A percentile compares a stretch with the other conserved stretches of the same genome.
Evolutionary conservation across 2,888 invertebrate genomes (phyloP).

Genomic region (Monopis laevigella): DNA sequence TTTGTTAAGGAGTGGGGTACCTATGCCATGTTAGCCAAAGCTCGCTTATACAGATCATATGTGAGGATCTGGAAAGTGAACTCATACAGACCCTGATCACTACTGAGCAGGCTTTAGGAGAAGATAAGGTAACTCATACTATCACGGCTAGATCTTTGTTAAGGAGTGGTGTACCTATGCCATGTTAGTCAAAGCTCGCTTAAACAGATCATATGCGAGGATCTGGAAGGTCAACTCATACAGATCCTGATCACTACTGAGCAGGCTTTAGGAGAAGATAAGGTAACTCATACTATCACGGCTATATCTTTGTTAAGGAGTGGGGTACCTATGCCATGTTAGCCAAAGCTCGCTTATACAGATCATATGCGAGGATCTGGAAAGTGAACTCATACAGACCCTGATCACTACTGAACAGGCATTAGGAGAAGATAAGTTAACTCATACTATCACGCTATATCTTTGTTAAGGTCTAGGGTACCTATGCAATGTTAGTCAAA

Average conservation of each 20-base stretch:
- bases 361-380: constrained; percentile 49
- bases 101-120: constrained; percentile 73
- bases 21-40: too few species aligned
- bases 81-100: constrained; percentile 73
- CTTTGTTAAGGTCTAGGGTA: too few species aligned
- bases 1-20: too few species aligned
- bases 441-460: too few species aligned
- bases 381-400: constrained; percentile 72
- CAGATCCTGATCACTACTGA: constrained; percentile 75
- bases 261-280: constrained; percentile 71
- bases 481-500: too few species aligned
- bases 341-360: too few species aligned
- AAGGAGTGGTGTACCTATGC: too few species aligned
- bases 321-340: too few species aligned
- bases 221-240: constrained; percentile 69
- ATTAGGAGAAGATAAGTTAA: constrained; percentile 70
- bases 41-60: constrained; percentile 49
- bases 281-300: too few species aligned
- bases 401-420: constrained; percentile 75
- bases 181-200: constrained; percentile 39
- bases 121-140: too few species aligned
- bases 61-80: constrained; percentile 66
- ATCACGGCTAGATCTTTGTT: too few species aligned
- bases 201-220: constrained; percentile 49
- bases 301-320: too few species aligned